Base-by-base conservation (phyloP, 1,140 invertebrate species). In the Matsumurasca onukii region DNA sequence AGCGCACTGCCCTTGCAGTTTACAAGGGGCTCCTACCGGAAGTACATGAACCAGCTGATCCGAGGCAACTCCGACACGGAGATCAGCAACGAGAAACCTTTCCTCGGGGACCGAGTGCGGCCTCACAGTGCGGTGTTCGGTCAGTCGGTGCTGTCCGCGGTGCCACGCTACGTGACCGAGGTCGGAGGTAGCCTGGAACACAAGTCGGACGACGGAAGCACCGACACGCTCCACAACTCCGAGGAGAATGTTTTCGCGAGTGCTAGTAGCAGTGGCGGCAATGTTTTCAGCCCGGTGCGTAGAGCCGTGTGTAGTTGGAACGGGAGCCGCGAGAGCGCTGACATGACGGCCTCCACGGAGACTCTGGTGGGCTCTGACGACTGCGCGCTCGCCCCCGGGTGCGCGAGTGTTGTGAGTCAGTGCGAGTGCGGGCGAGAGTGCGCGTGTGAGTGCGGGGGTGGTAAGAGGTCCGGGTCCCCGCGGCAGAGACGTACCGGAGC, bases 1-100 rank as follows among this genome's bases (percentile, higher is more conserved):
- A 13, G 13, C 12, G 65, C 34, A 3, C 25, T 31, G 1, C 27
- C 20, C 9, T 49, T 30, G 65, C 65, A 30, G 1, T 67, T 55
- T 29, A 49, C 15, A 2, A n/a, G 48, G 20, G 65, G 65, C 3
- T 67, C 65, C 27, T 67, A 67, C 65, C 65, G 65, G 12, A 67
- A 67, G 27, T 67, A 55, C 65, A 57, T 67, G 65, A 67, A 67
- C 65, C 45, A 49, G 3, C 65, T 67, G 2, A 57, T 67, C 30
- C n/a, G 65, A 20, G 48, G 49, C 13, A 67, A 67, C 48, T 67
- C 52, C 48, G 62, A 65, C 34, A 65, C 62, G 25, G 62, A 65
- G 39, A 65, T 65, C 31, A 65, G 9, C 24, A 45, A 27, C 62
- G 62, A 65, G 1, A 31, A 31, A 17, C 62, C 31, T 9, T 45